Percentiles rank a stretch among this genome's conserved stretches.
phyloP scores from a whole-genome alignment of 1,140 invertebrate genomes.

The Tribolium castaneum region DNA sequence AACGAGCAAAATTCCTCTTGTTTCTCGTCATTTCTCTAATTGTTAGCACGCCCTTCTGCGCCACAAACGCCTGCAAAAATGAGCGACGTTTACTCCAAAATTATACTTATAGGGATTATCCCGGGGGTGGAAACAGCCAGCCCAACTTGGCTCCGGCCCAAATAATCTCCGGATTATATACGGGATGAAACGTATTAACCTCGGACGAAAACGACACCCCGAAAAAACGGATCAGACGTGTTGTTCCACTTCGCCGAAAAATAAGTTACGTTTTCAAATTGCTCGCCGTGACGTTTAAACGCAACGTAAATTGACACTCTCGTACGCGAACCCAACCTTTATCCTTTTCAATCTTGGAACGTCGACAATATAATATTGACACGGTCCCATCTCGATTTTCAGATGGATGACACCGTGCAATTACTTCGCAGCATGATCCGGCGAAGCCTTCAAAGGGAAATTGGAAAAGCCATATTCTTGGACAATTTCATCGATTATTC shows the following conservation, averaged over 20 bases:
- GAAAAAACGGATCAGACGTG: slow-evolving; percentile 3
- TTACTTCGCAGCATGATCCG: not conserved
- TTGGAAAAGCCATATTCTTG: not conserved
- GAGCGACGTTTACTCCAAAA: slow-evolving; percentile 8
- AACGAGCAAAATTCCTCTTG: slow-evolving; percentile 8
- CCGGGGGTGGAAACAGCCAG: not conserved
- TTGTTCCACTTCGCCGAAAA: slow-evolving; percentile 4
- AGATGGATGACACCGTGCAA: not conserved
- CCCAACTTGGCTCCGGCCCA: slow-evolving; percentile 8
- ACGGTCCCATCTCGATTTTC: slow-evolving; percentile 21
- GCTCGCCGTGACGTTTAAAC: not conserved
- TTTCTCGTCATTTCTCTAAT: slow-evolving; percentile 15
- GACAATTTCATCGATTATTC: not conserved
- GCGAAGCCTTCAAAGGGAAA: not conserved
- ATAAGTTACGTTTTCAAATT: slow-evolving; percentile 20
- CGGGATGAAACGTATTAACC: slow-evolving; percentile 13
- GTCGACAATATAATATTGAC: slow-evolving; percentile 23
- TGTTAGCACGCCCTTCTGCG: not conserved
- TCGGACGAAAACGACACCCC: not conserved
- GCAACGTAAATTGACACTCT: slow-evolving; percentile 16
- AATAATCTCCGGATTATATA: slow-evolving; percentile 28
- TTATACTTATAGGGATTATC: slow-evolving; percentile 4
- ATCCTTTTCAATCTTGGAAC: slow-evolving; percentile 28
- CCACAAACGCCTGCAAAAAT: slow-evolving; percentile 27
- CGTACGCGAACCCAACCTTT: not conserved